Base-by-base conservation (phyloP, 2,113 vertebrate species). In the Xyrauchen texanus region DNA sequence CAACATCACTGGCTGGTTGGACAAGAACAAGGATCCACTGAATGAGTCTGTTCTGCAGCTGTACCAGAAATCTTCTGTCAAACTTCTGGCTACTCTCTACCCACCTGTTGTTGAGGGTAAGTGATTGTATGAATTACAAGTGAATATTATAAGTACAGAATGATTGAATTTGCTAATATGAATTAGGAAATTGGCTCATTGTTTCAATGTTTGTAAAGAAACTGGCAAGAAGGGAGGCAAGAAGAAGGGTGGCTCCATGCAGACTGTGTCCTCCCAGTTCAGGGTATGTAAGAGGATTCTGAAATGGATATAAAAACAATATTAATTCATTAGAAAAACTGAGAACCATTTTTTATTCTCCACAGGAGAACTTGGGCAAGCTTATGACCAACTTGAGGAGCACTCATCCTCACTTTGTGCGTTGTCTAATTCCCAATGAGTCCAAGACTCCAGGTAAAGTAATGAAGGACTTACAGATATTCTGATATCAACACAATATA, bases 1-100 rank as follows among this genome's bases (percentile, higher is more conserved):
- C 85, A 96, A 95, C 60, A 44, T 91, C 49, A 0, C 0, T 79
- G 91, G 91, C 7, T 86, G 85, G 85, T 49, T 86, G 81, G 82
- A 84, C 76, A 86, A 86, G 80, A 86, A 86, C 81, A 84, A 86
- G 82, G 85, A 86, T 76, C 85, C 85, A 65, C 61, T 86, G 77
- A 86, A 86, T 10, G 85, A 86, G 4, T 86, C 85, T 77, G 82
- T 82, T 76, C 0, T 82, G 5, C 83, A 77, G 81, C 61, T 84
- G 44, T 84, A 84, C 66, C 79, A 81, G 76, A 84, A 84, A 65
- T 81, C 82, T 51, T 16, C 76, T 13, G 67, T 81, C 6, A 85
- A 85, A 85, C 72, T 85, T 6, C 68, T 85, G 69, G 11, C 78
- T 60, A 67, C 61, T n/a, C 21, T 85, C 46, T 85, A 85, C 61